These are phyloP conservation scores for Amblyteles armatorius DNA, from an alignment of 2,888 invertebrate species.

Conservation along the genomic window DNA sequence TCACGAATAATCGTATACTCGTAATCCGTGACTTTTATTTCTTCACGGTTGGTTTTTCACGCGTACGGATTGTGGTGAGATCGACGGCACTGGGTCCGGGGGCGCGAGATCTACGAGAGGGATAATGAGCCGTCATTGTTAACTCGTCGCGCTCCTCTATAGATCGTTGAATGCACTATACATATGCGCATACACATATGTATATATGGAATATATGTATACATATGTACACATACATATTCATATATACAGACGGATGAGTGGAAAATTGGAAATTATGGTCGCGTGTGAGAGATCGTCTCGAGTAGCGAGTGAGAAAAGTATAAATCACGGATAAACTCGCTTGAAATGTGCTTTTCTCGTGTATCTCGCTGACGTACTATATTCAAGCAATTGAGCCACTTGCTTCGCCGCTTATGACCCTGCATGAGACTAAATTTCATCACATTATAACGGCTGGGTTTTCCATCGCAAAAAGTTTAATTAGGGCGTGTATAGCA, in stretches of 20 bases:
- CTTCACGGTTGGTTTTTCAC: conserved; percentile 66
- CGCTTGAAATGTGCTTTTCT: neutral
- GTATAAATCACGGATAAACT: conserved; percentile 39
- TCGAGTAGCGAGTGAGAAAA: neutral
- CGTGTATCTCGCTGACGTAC: neutral
- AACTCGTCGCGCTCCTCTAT: conserved; percentile 49
- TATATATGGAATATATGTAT: no score
- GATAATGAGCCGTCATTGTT: conserved; percentile 68
- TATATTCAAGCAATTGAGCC: neutral
- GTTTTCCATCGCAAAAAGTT: neutral
- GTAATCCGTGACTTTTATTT: conserved; percentile 62
- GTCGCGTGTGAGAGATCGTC: conserved; percentile 45
- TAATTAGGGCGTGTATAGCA: no score
- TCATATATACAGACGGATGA: conserved; percentile 36
- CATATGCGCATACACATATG: conserved; percentile 2
- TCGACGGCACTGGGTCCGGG: conserved; percentile 30
- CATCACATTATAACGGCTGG: neutral
- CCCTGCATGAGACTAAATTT: neutral
- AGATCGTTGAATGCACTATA: conserved; percentile 8
- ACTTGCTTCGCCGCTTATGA: neutral
- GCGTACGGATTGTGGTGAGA: conserved; percentile 8
- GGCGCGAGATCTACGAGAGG: conserved; percentile 62
- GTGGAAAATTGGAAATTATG: conserved; percentile 64
- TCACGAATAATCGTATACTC: conserved; percentile 39
- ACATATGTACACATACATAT: no score